These are phyloP conservation scores for Macropus fuliginosus DNA, from an alignment of 2,797 vertebrate species.

Conservation along the genomic window DNA sequence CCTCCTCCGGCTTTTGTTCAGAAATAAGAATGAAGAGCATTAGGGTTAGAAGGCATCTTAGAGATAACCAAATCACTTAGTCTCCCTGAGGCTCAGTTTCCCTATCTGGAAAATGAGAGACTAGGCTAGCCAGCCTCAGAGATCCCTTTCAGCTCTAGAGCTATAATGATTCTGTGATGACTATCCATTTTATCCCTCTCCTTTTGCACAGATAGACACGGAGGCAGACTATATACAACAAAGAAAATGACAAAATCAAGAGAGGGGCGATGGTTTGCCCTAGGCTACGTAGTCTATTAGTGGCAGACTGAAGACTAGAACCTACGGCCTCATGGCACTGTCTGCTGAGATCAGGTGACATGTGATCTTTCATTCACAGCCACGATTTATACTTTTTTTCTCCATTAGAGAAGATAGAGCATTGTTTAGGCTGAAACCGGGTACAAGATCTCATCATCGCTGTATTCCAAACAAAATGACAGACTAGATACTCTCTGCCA, in stretches of 20 bases:
- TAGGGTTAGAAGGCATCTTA: not conserved
- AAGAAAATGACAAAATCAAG: not conserved
- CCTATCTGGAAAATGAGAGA: not conserved
- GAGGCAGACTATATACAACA: not conserved
- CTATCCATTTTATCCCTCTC: not conserved
- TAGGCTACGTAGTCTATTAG: not conserved
- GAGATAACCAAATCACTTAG: not conserved
- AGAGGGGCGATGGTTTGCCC: not conserved
- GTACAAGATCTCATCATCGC: not conserved
- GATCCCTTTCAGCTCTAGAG: not conserved
- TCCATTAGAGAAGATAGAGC: not conserved
- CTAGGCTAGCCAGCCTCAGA: not conserved
- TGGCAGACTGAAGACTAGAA: not conserved
- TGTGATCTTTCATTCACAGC: not conserved
- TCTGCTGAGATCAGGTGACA: not conserved
- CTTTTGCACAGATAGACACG: not conserved
- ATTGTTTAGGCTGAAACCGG: not conserved
- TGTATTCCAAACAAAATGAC: not conserved
- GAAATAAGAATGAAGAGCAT: not conserved
- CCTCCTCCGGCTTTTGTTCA: not conserved
- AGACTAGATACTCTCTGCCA: not conserved
- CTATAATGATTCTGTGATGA: not conserved
- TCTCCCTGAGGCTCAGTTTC: not conserved
- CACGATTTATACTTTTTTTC: not conserved
- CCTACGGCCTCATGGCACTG: not conserved